A percentile compares a stretch with the other conserved stretches of the same genome.
Evolutionary conservation across 2,113 vertebrate species (phyloP).

Genomic region (Choloepus hoffmanni): DNA sequence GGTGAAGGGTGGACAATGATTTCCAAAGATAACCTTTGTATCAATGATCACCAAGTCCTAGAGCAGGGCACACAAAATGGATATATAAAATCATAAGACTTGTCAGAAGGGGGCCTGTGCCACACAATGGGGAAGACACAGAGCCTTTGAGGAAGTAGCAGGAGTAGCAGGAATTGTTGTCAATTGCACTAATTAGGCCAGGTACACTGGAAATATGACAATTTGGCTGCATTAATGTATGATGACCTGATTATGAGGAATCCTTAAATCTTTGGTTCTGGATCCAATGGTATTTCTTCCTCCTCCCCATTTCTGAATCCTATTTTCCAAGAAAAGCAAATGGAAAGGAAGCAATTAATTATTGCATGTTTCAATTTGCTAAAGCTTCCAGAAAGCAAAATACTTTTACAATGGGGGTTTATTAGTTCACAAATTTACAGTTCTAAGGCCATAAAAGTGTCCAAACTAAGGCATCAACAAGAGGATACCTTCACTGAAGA

Average conservation of each 20-base stretch:
- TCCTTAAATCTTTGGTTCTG: background rate
- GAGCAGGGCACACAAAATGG: background rate
- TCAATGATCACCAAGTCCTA: background rate
- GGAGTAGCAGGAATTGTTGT: background rate
- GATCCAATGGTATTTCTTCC: background rate
- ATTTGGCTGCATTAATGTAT: background rate
- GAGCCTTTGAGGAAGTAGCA: background rate
- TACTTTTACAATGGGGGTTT: too few species aligned
- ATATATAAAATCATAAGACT: background rate
- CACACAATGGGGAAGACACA: background rate
- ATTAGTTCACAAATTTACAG: too few species aligned
- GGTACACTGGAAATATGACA: background rate
- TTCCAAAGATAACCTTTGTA: background rate
- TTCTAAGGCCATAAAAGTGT: too few species aligned
- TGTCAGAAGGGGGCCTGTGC: background rate
- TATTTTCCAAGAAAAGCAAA: background rate
- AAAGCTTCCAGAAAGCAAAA: too few species aligned
- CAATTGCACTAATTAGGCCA: background rate
- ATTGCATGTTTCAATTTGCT: background rate
- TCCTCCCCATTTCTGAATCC: background rate
- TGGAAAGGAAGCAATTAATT: background rate
- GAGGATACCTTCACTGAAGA: too few species aligned
- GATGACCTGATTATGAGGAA: constrained; percentile 2
- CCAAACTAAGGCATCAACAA: too few species aligned
- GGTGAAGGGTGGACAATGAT: background rate